Percentiles rank a stretch among this genome's conserved stretches.
Conservation (phyloP, 2,888 invertebrate species). For the Phoronis australis region DNA sequence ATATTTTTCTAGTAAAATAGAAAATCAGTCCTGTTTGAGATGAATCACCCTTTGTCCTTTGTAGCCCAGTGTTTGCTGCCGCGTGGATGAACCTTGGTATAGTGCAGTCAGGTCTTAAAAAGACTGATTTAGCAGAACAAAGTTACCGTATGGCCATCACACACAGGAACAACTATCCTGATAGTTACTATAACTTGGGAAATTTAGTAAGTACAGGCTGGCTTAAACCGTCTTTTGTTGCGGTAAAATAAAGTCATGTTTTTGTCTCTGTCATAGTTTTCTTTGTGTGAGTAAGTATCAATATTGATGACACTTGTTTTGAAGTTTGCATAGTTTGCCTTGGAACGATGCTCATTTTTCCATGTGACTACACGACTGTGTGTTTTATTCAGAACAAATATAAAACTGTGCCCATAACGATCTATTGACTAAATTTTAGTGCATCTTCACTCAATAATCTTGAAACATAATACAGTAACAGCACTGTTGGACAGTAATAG, state of each 20-base stretch:
- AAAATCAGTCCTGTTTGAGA: no score
- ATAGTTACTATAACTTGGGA: conserved; percentile 91
- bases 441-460: no score
- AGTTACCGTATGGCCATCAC: conserved; percentile 77
- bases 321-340: neutral
- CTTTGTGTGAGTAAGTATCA: no score
- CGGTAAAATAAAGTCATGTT: neutral
- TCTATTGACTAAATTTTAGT: no score
- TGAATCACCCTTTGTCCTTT: conserved; percentile 1
- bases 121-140: conserved; percentile 66
- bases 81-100: conserved; percentile 99
- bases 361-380: no score
- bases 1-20: neutral
- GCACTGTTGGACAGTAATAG: no score
- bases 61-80: conserved; percentile 79
- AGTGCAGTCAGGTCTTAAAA: conserved; percentile 70
- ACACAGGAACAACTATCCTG: conserved; percentile 76
- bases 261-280: neutral
- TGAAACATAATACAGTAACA: no score
- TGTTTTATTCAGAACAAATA: no score
- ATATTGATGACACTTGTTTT: no score
- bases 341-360: no score
- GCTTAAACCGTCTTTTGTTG: neutral
- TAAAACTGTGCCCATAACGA: no score
- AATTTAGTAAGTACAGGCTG: conserved; percentile 66